phyloP scores from a whole-genome alignment of 2,113 vertebrate species.

The Callospermophilus lateralis region DNA sequence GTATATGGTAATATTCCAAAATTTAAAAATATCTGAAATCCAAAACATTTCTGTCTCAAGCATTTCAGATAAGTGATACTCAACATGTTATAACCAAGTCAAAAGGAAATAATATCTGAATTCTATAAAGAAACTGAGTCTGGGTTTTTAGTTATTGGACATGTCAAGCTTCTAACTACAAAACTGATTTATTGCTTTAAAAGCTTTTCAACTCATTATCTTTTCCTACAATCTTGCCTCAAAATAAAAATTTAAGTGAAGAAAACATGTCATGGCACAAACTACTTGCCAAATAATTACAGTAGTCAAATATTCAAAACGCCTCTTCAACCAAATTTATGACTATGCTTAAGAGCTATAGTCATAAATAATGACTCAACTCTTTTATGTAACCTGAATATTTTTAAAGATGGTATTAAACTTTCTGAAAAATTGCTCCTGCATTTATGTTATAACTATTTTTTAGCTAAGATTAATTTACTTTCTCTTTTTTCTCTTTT shows the following conservation, averaged over 20 bases:
- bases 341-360: background rate
- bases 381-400: conserved; percentile 45
- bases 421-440: background rate
- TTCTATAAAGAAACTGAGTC: background rate
- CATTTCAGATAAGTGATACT: background rate
- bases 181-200: background rate
- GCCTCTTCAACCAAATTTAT: conserved; percentile 4
- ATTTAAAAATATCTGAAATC: background rate
- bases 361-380: background rate
- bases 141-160: conserved; percentile 23
- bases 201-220: background rate
- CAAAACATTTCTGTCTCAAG: background rate
- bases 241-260: conserved; percentile 17
- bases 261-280: background rate
- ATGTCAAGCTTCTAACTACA: background rate
- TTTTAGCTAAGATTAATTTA: conserved; percentile 50
- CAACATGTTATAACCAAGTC: background rate
- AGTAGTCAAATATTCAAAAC: conserved; percentile 46
- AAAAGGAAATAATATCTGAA: conserved; percentile 20
- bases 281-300: conserved; percentile 1
- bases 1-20: background rate
- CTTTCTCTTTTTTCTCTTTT: background rate
- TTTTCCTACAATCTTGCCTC: background rate
- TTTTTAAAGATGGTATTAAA: conserved; percentile 22
- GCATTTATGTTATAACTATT: conserved; percentile 16